Evolutionary conservation across 92 coral and sea anemone genomes (phyloP).

Genomic region (Porites rus): DNA sequence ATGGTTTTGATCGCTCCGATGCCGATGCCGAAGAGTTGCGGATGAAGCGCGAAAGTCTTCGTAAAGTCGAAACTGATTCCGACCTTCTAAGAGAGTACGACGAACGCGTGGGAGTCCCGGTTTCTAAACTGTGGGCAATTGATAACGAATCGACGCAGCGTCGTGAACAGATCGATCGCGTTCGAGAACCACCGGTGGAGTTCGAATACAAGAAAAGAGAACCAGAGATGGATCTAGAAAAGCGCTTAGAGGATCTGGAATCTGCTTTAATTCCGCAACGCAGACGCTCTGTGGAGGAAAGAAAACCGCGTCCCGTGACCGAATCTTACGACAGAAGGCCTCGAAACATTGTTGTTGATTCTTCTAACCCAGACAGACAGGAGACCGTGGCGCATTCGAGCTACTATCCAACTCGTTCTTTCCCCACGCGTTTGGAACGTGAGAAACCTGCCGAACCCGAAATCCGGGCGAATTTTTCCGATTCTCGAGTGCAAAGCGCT

Average conservation of each 20-base stretch:
- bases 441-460: conserved; percentile 68
- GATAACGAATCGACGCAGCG: conserved; percentile 83
- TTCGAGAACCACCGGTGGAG: conserved; percentile 70
- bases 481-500: conserved; percentile 65
- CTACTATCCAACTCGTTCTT: conserved; percentile 66
- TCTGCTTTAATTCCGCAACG: conserved; percentile 43
- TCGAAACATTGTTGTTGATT: conserved; percentile 79
- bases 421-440: conserved; percentile 57
- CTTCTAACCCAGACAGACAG: conserved; percentile 63
- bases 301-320: conserved; percentile 62
- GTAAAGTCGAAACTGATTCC: conserved; percentile 83
- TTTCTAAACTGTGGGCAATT: conserved; percentile 92
- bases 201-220: conserved; percentile 60
- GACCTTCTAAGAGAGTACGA: conserved; percentile 77
- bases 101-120: conserved; percentile 87
- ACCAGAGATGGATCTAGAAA: conserved; percentile 66
- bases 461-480: conserved; percentile 59
- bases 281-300: conserved; percentile 61
- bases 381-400: conserved; percentile 71
- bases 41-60: conserved; percentile 78
- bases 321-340: conserved; percentile 63
- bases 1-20: conserved; percentile 45
- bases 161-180: conserved; percentile 69
- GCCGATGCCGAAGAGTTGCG: conserved; percentile 59
- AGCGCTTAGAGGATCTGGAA: conserved; percentile 74